Evolutionary conservation across 2,888 invertebrate genomes (phyloP).

Genomic region (Phymatocera aterrima): DNA sequence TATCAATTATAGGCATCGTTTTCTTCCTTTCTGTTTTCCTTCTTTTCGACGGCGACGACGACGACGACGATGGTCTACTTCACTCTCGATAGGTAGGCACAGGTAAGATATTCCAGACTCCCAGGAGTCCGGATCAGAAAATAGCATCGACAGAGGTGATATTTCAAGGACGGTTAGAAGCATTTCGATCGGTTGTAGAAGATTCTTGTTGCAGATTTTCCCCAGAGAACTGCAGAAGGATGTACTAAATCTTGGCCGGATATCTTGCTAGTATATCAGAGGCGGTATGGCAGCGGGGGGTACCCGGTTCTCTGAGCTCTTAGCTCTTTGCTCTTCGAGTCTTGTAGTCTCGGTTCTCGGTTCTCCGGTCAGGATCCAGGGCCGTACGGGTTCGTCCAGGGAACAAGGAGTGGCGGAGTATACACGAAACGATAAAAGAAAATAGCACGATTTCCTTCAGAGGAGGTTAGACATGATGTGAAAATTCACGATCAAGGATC

Average conservation of each 20-base stretch:
- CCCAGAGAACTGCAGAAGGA: conserved; percentile 61
- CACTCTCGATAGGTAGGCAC: too few species aligned
- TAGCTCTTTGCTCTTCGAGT: conserved; percentile 52
- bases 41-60: too few species aligned
- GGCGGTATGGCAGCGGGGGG: conserved; percentile 73
- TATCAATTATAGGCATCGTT: too few species aligned
- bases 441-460: too few species aligned
- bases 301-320: conserved; percentile 57
- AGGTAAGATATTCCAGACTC: too few species aligned
- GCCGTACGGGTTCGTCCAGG: background rate
- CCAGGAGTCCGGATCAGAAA: conserved; percentile 41
- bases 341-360: conserved; percentile 46
- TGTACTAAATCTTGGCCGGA: conserved; percentile 72
- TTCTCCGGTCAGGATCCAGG: conserved; percentile 22
- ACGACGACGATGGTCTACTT: too few species aligned
- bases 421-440: background rate
- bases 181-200: conserved; percentile 72
- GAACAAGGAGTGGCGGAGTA: background rate
- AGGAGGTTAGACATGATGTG: too few species aligned
- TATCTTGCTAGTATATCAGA: conserved; percentile 73
- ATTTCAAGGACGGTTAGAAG: conserved; percentile 70
- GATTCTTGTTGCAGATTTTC: conserved; percentile 71
- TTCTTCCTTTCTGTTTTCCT: too few species aligned
- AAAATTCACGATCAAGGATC: too few species aligned
- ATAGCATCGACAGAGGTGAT: conserved; percentile 39